Evolutionary conservation across 2,888 invertebrate genomes (phyloP).

Genomic region (Bombylius discolor): DNA sequence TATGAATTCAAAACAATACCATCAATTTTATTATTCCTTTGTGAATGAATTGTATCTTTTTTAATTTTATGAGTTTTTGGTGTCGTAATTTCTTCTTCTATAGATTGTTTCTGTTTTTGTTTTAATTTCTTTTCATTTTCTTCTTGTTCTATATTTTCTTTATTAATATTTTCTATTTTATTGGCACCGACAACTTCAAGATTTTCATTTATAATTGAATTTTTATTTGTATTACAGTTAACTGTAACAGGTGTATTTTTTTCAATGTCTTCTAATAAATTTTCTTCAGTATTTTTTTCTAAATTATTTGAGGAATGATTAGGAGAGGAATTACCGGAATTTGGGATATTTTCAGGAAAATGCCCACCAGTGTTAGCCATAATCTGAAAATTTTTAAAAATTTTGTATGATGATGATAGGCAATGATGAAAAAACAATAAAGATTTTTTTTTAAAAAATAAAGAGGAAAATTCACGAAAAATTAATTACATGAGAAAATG

Average conservation of each 20-base stretch:
- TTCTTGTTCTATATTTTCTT: neutral
- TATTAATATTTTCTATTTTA: neutral
- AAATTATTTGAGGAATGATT: conserved; percentile 11
- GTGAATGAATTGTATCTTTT: neutral
- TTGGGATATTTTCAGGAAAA: conserved; percentile 28
- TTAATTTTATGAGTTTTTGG: neutral
- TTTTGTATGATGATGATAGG: no score
- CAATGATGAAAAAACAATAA: no score
- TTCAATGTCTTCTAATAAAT: neutral
- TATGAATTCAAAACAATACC: conserved; percentile 16
- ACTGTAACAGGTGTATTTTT: neutral
- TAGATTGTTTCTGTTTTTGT: neutral
- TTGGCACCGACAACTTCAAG: neutral
- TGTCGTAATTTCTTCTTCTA: neutral
- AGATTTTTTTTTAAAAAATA: no score
- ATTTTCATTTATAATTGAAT: neutral
- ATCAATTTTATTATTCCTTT: conserved; percentile 6
- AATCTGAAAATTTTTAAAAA: conserved; percentile 24
- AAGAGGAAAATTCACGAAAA: neutral
- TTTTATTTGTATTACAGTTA: neutral
- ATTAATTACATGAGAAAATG: neutral
- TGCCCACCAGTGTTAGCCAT: conserved; percentile 37
- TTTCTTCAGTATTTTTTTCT: neutral
- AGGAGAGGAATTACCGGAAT: conserved; percentile 15
- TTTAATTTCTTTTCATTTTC: neutral